A percentile compares a stretch with the other conserved stretches of the same genome.
Conservation (phyloP, 2,797 vertebrate genomes). For the Staurois parvus region DNA sequence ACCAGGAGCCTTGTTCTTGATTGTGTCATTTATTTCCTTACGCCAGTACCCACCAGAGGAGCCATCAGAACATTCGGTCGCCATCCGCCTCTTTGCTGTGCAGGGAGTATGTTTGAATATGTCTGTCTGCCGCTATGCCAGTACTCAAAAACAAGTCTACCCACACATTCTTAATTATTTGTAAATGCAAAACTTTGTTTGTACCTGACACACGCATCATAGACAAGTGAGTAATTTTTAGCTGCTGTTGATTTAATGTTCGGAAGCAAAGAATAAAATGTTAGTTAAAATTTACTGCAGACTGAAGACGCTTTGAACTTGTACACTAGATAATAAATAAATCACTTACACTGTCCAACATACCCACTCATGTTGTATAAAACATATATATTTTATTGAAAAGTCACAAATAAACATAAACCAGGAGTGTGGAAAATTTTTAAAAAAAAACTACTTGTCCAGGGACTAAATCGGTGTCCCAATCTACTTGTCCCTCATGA, state of each 20-base stretch:
- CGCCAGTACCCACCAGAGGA: constrained; percentile 4
- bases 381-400: too few relatives aligned
- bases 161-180: background rate
- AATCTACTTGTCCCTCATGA: too few relatives aligned
- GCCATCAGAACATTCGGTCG: background rate
- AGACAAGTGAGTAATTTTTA: background rate
- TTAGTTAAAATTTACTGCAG: too few relatives aligned
- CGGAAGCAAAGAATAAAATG: too few relatives aligned
- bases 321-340: too few relatives aligned
- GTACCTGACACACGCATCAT: background rate
- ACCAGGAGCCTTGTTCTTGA: background rate
- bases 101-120: background rate
- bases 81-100: background rate
- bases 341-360: too few relatives aligned
- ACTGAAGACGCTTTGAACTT: too few relatives aligned
- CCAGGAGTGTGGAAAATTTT: too few relatives aligned
- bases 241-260: background rate
- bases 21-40: background rate
- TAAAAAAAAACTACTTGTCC: too few relatives aligned
- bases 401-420: too few relatives aligned
- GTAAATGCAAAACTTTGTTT: background rate
- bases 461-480: too few relatives aligned
- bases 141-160: background rate
- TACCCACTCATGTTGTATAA: too few relatives aligned
- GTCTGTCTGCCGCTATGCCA: background rate